Conservation (phyloP, 2,113 vertebrate species). For the Gobiocypris rarus region DNA sequence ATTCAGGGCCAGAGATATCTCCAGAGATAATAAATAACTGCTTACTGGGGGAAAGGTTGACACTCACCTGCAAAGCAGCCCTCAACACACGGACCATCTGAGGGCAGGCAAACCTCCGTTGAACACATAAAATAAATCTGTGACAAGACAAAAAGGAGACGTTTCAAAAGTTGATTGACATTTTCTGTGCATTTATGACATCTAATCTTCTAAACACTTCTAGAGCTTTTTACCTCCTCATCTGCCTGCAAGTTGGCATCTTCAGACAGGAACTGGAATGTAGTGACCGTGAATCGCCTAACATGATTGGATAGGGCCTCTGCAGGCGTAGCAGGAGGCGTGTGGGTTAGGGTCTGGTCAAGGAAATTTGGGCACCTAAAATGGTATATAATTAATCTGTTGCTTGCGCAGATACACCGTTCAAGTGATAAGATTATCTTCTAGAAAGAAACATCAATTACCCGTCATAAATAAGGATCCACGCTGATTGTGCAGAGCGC, state of each 20-base stretch:
- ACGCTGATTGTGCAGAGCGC: conserved; percentile 73
- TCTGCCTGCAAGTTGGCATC: conserved; percentile 51
- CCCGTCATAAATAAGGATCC: conserved; percentile 80
- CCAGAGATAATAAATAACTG: background rate
- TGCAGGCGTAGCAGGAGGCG: conserved; percentile 46
- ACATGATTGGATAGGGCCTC: conserved; percentile 62
- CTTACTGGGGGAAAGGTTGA: background rate
- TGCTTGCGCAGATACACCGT: too few species aligned
- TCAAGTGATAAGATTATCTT: too few species aligned
- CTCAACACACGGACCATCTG: conserved; percentile 75
- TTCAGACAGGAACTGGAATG: conserved; percentile 75
- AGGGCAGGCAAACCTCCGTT: conserved; percentile 76
- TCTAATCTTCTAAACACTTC: background rate
- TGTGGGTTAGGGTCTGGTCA: conserved; percentile 62
- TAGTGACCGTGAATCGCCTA: conserved; percentile 74
- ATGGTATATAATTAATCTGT: too few species aligned
- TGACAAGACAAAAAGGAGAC: background rate
- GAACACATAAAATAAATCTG: conserved; percentile 84
- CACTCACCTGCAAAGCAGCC: conserved; percentile 72
- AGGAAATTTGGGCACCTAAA: conserved; percentile 76
- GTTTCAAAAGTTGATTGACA: background rate
- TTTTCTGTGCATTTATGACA: background rate
- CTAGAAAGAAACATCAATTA: conserved; percentile 39
- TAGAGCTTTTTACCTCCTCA: conserved; percentile 8
- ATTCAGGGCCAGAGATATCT: background rate